Percentiles rank a stretch among this genome's conserved stretches.
Evolutionary conservation across 1,140 invertebrate species (phyloP).

Genomic region (Brachionus rubens): DNA sequence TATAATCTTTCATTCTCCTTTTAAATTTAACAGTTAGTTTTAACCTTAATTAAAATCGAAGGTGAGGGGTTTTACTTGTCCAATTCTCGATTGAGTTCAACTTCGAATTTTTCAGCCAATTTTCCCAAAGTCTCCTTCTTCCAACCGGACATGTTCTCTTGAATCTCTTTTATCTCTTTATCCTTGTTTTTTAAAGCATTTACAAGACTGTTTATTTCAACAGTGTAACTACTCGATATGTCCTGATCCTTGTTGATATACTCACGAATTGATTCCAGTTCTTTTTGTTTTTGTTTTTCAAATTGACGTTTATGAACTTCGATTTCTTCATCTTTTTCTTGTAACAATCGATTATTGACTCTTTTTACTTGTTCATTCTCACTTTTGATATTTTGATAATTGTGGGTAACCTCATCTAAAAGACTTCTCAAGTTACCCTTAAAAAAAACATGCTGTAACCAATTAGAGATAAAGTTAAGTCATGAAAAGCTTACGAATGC

Average conservation of each 20-base stretch:
- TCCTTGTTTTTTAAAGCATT: conserved; percentile 34
- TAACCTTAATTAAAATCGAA: background rate
- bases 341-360: background rate
- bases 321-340: conserved; percentile 25
- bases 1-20: conserved; percentile 46
- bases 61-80: too few species aligned
- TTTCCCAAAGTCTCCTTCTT: conserved; percentile 41
- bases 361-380: conserved; percentile 15
- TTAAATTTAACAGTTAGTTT: background rate
- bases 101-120: conserved; percentile 36
- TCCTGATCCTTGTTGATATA: conserved; percentile 30
- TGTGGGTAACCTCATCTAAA: conserved; percentile 9
- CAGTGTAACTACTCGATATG: background rate
- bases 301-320: conserved; percentile 3
- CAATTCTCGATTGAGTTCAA: conserved; percentile 31
- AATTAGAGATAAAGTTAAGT: background rate
- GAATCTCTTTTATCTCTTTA: conserved; percentile 40
- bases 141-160: conserved; percentile 43
- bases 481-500: conserved; percentile 33
- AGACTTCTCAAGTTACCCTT: conserved; percentile 37
- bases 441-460: background rate
- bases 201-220: background rate
- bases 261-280: conserved; percentile 29
- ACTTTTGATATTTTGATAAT: conserved; percentile 20
- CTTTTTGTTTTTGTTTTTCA: conserved; percentile 47